These are phyloP conservation scores for Lordiphosa mommai DNA, from an alignment of 1,140 invertebrate genomes.

Conservation along the genomic window DNA sequence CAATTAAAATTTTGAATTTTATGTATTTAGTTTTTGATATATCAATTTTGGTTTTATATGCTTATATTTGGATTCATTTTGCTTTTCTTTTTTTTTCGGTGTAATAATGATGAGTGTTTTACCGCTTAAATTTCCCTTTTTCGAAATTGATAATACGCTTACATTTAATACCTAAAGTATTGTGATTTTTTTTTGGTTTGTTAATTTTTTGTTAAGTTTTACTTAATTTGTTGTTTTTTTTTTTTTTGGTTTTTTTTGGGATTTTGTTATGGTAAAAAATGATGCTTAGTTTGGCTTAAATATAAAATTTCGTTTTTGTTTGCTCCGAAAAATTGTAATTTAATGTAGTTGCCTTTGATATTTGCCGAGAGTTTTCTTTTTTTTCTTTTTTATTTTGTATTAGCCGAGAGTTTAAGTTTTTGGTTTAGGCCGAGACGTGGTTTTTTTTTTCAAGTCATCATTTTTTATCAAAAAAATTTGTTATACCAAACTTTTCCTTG, in stretches of 20 bases:
- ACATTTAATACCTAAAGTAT: constrained; percentile 69
- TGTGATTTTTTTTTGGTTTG: constrained; percentile 30
- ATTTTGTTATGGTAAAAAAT: constrained; percentile 56
- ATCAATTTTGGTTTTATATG: constrained; percentile 15
- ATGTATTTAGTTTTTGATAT: constrained; percentile 27
- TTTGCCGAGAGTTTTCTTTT: constrained; percentile 14
- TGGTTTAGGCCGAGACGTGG: neutral
- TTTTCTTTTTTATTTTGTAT: constrained; percentile 18
- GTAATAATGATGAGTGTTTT: constrained; percentile 1
- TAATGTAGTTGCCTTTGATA: constrained; percentile 55
- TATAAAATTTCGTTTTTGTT: constrained; percentile 54
- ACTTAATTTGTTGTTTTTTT: constrained; percentile 30
- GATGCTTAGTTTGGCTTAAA: constrained; percentile 72
- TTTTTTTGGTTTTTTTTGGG: neutral
- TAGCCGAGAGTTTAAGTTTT: constrained; percentile 19
- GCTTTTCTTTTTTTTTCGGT: constrained; percentile 11
- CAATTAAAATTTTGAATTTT: constrained; percentile 76
- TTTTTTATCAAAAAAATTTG: constrained; percentile 22
- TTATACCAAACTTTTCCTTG: constrained; percentile 36
- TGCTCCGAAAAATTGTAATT: constrained; percentile 66
- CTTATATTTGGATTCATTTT: constrained; percentile 8
- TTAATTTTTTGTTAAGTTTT: constrained; percentile 26
- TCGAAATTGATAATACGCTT: constrained; percentile 51
- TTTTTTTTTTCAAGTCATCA: constrained; percentile 27
- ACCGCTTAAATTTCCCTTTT: constrained; percentile 16